Conservation (phyloP, 1,140 invertebrate genomes). For the Acromyrmex echinatior region DNA sequence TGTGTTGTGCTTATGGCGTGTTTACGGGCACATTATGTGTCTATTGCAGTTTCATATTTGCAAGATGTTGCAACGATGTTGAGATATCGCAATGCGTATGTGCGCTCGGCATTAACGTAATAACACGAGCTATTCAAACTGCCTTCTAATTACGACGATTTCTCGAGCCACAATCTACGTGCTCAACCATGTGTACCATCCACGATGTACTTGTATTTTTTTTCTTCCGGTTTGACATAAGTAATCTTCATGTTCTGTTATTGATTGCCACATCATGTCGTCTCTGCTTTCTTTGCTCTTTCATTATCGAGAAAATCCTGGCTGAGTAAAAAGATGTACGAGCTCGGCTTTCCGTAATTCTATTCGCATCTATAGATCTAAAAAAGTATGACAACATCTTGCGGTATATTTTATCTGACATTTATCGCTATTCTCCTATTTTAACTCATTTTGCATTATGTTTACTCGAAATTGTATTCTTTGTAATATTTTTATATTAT, state of each 20-base stretch:
- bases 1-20: not conserved
- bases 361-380: not conserved
- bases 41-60: slow-evolving; percentile 10
- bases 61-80: not conserved
- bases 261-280: not conserved
- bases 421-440: not conserved
- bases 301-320: slow-evolving; percentile 19
- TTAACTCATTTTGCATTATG: not conserved
- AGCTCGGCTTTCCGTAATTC: slow-evolving; percentile 4
- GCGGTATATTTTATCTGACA: not conserved
- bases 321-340: not conserved
- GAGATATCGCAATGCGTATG: not conserved
- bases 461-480: not conserved
- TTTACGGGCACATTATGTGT: not conserved
- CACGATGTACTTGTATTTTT: not conserved
- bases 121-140: slow-evolving; percentile 16
- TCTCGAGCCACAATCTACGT: not conserved
- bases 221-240: not conserved
- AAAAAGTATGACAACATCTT: not conserved
- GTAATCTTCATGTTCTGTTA: slow-evolving; percentile 29
- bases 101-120: slow-evolving; percentile 9
- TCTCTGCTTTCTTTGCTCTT: not conserved
- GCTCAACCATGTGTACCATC: not conserved
- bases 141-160: slow-evolving; percentile 38
- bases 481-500: not conserved